A percentile compares a stretch with the other conserved stretches of the same genome.
These are phyloP conservation scores for Calidris pugnax DNA, from an alignment of 2,113 vertebrate genomes.

Conservation along the genomic window DNA sequence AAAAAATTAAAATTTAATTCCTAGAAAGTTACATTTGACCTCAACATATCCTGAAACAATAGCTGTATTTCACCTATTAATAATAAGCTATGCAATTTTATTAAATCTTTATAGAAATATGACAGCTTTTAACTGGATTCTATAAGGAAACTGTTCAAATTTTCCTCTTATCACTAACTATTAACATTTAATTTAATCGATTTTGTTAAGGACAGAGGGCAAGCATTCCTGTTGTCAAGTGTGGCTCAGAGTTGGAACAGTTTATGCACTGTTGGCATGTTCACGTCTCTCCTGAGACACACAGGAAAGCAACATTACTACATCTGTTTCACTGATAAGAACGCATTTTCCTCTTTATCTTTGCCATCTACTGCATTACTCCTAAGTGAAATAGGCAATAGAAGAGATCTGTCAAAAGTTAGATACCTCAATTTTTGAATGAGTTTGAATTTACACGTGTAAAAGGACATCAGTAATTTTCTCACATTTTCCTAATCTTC, in stretches of 20 bases:
- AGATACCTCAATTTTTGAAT: slow-evolving; percentile 75
- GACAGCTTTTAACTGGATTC: not conserved
- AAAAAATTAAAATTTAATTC: not conserved
- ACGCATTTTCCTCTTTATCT: not conserved
- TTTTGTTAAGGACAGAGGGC: not conserved
- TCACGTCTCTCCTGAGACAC: not conserved
- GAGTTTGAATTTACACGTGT: slow-evolving; percentile 80
- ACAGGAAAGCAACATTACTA: not conserved
- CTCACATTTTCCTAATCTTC: slow-evolving; percentile 91
- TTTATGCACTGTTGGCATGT: not conserved
- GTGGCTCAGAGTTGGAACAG: not conserved
- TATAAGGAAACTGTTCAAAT: not conserved
- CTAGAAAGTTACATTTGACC: not conserved
- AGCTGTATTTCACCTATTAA: not conserved
- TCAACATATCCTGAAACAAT: not conserved
- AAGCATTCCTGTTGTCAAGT: not conserved
- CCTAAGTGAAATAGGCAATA: not conserved
- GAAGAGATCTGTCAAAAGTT: slow-evolving; percentile 51
- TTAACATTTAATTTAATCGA: not conserved
- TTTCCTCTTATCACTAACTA: not conserved
- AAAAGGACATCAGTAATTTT: slow-evolving; percentile 89
- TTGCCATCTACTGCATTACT: slow-evolving; percentile 30
- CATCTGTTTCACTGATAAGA: not conserved
- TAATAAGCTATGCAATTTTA: not conserved
- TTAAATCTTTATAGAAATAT: not conserved